A percentile compares a stretch with the other conserved stretches of the same genome.
Conservation (phyloP, 2,797 vertebrate genomes). For the Siniperca undulata region DNA sequence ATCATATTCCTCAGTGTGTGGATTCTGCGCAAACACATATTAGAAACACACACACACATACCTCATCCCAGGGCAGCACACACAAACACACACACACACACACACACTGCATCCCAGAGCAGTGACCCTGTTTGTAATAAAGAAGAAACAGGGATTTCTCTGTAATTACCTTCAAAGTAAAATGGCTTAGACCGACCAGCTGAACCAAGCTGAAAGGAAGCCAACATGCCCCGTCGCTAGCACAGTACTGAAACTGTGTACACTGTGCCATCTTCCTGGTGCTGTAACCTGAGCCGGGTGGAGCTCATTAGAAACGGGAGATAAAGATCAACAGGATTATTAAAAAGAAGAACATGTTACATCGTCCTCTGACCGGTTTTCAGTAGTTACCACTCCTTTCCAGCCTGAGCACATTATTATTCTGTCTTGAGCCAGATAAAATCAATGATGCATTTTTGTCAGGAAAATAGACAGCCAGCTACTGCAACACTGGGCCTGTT, state of each 20-base stretch:
- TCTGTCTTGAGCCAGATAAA: conserved; percentile 21
- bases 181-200: conserved; percentile 26
- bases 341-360: conserved; percentile 34
- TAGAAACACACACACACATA: background rate
- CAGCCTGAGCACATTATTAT: conserved; percentile 25
- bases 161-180: conserved; percentile 61
- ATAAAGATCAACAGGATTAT: conserved; percentile 64
- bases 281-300: conserved; percentile 52
- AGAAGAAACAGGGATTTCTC: conserved; percentile 43
- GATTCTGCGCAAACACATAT: background rate
- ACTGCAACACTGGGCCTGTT: background rate
- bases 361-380: conserved; percentile 47
- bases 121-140: conserved; percentile 63
- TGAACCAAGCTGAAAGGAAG: conserved; percentile 40
- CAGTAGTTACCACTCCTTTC: conserved; percentile 21
- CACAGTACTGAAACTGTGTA: background rate
- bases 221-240: conserved; percentile 37
- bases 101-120: conserved; percentile 11
- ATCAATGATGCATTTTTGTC: conserved; percentile 39
- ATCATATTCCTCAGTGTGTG: background rate
- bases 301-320: conserved; percentile 52
- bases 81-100: background rate
- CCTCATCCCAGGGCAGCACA: background rate
- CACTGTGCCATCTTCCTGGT: background rate
- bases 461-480: conserved; percentile 25